Evolutionary conservation across 2,888 invertebrate species (phyloP), one percentile per base, ranked within the genome.

Genomic region (Mermis nigrescens): DNA sequence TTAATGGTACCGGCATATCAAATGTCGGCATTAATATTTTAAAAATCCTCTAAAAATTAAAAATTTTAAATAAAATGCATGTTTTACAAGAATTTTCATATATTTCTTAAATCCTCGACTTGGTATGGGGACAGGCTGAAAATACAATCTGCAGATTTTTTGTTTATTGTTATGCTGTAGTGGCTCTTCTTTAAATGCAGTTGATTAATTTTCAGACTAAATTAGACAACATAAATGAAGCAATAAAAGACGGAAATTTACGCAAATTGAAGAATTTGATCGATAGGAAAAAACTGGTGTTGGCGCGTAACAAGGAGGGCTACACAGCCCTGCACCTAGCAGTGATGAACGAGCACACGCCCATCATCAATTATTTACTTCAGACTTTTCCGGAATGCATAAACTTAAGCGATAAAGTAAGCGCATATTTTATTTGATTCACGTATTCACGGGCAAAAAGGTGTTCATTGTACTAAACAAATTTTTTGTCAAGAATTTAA

Each of bases 291-390:
- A 79, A 76, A 22, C 61, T 68, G 27, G 64, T 63, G 1, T 45
- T 65, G 19, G 63, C 67, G 4, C 61, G 66, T 22, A 68, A 69
- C 58, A 63, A 60, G 19, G 48, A 64, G n/a, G 69, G 69, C 2
- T 61, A 64, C 1, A 68, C 67, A 4, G 64, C 67, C 1, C 60
- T 69, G 2, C 69, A 69, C 61, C 67, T 67, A 52, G 68, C 69
- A 7, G 66, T 67, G 28, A 60, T 68, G 46, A 82, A 82, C 56
- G 84, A 88, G 68, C 82, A 84, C 58, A 83, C 83, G 64, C 83
- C 85, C 59, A 79, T 87, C 27, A 84, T 85, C 0, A 81, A 82
- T 61, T 82, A 81, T 67, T 76, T 90, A n/a, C 62, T 67, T 1
- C 48, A 54, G 22, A 64, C 63, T 38, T 67, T 60, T 61, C 67